These are phyloP conservation scores for Erebia epiphron DNA, from an alignment of 2,888 invertebrate species.

Conservation along the genomic window DNA sequence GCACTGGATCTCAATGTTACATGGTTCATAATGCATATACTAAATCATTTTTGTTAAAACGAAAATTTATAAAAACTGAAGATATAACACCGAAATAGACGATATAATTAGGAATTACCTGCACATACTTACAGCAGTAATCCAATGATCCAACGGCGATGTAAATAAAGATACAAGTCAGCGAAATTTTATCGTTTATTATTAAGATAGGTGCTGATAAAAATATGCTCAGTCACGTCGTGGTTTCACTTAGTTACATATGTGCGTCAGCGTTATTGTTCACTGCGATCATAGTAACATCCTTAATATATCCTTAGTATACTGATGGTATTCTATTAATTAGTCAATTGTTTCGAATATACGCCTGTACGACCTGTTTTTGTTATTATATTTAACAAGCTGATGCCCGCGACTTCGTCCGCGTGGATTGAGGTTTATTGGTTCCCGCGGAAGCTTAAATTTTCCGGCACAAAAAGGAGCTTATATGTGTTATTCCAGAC, in stretches of 20 bases:
- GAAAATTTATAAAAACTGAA: too few relatives aligned
- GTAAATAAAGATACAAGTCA: constrained; percentile 1
- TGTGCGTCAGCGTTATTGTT: constrained; percentile 18
- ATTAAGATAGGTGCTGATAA: constrained; percentile 19
- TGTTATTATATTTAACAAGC: too few relatives aligned
- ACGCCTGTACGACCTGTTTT: too few relatives aligned
- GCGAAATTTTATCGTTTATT: constrained; percentile 17
- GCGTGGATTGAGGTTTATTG: too few relatives aligned
- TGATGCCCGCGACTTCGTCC: too few relatives aligned
- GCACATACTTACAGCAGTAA: neutral
- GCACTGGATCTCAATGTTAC: too few relatives aligned
- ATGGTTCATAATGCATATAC: too few relatives aligned
- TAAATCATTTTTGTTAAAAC: too few relatives aligned
- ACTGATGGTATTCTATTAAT: neutral
- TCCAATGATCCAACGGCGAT: neutral
- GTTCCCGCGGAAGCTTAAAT: too few relatives aligned
- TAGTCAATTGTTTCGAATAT: neutral
- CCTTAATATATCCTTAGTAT: too few relatives aligned
- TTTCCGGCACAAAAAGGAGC: too few relatives aligned
- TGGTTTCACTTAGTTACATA: neutral
- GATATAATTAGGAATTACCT: neutral
- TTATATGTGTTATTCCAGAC: too few relatives aligned
- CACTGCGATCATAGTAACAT: neutral
- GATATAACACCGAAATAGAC: neutral
- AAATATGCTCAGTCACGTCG: constrained; percentile 1